A percentile compares a stretch with the other conserved stretches of the same genome.
Evolutionary conservation across 2,888 invertebrate species (phyloP).

Genomic region (Hydropsyche betteni): DNA sequence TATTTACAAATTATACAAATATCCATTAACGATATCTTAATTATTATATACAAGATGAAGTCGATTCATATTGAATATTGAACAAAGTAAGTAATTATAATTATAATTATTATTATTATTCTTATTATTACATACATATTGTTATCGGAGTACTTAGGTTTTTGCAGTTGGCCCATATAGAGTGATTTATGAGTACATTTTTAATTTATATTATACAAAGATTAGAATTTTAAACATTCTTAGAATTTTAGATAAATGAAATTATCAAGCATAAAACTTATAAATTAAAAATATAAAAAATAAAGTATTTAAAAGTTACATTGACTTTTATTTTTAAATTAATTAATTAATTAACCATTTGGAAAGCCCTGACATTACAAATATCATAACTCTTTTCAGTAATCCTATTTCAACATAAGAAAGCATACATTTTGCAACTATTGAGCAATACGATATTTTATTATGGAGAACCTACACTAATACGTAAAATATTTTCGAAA

Average conservation of each 20-base stretch:
- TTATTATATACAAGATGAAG: constrained; percentile 34
- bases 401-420: no score
- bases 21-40: constrained; percentile 35
- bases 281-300: constrained; percentile 36
- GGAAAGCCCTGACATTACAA: no score
- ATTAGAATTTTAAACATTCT: constrained; percentile 30
- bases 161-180: constrained; percentile 33
- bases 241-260: constrained; percentile 38
- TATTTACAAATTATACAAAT: constrained; percentile 36
- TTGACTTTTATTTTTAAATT: not conserved
- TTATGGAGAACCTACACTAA: no score
- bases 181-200: constrained; percentile 36
- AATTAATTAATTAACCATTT: no score
- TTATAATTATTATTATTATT: constrained; percentile 13
- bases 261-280: constrained; percentile 35
- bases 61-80: constrained; percentile 39
- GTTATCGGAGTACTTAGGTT: constrained; percentile 31
- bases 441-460: no score
- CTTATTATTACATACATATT: constrained; percentile 3
- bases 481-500: no score
- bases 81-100: constrained; percentile 32
- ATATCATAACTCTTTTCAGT: no score
- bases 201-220: constrained; percentile 32
- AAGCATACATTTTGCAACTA: no score
- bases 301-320: constrained; percentile 35